These are phyloP conservation scores for Drosophila tripunctata DNA, from an alignment of 2,888 invertebrate species.

Conservation along the genomic window DNA sequence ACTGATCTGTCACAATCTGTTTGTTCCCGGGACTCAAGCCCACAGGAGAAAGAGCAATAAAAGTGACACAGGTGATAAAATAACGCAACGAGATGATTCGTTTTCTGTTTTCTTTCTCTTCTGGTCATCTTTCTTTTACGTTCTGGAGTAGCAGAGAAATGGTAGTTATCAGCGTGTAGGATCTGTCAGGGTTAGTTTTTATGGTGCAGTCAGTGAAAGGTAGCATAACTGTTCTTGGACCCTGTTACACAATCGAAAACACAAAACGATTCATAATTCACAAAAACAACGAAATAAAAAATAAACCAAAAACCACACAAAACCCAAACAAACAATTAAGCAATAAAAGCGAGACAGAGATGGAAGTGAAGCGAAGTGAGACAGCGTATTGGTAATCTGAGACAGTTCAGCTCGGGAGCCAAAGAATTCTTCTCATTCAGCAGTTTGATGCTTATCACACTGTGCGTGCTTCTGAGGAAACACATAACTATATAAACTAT, in stretches of 20 bases:
- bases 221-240: constrained; percentile 70
- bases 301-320: constrained; percentile 44
- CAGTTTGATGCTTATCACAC: constrained; percentile 50
- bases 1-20: constrained; percentile 73
- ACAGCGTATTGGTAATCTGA: constrained; percentile 45
- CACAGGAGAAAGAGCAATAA: constrained; percentile 68
- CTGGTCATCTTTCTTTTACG: constrained; percentile 16
- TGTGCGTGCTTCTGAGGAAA: constrained; percentile 74
- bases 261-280: constrained; percentile 67
- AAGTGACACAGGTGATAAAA: constrained; percentile 81
- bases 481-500: too few relatives aligned
- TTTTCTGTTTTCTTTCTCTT: constrained; percentile 16
- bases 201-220: constrained; percentile 63
- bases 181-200: constrained; percentile 63
- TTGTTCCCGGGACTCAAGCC: constrained; percentile 23
- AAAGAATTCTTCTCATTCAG: constrained; percentile 1
- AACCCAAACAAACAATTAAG: constrained; percentile 72
- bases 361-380: constrained; percentile 9
- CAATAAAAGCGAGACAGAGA: constrained; percentile 65
- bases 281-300: constrained; percentile 23
- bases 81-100: constrained; percentile 79
- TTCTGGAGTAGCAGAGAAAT: constrained; percentile 69
- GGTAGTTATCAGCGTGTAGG: constrained; percentile 64
- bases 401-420: constrained; percentile 68
- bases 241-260: constrained; percentile 73